Percentiles rank a stretch among this genome's conserved stretches.
phyloP scores from a whole-genome alignment of 2,888 invertebrate genomes.

The Palloptera scutellata region DNA sequence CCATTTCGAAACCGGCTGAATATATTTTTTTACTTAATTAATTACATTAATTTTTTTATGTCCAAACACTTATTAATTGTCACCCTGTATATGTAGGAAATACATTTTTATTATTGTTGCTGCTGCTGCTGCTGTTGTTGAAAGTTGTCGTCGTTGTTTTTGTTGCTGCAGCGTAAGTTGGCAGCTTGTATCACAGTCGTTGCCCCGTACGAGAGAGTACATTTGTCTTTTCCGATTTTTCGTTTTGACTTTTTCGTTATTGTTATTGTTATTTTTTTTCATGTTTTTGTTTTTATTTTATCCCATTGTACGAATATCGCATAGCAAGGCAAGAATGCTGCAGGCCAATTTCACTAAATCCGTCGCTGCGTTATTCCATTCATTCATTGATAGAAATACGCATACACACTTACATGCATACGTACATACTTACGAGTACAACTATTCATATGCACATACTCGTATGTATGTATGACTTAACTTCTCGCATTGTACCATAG shows the following conservation, averaged over 20 bases:
- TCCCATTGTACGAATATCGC: too few relatives aligned
- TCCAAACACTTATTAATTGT: too few relatives aligned
- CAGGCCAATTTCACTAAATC: slow-evolving; percentile 7
- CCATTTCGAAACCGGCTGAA: too few relatives aligned
- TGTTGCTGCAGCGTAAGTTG: slow-evolving; percentile 27
- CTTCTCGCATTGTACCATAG: too few relatives aligned
- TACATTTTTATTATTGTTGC: not conserved
- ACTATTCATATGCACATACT: slow-evolving; percentile 34
- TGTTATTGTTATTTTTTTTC: slow-evolving; percentile 12
- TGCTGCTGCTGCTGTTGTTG: too few relatives aligned
- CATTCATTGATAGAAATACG: slow-evolving; percentile 44
- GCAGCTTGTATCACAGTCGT: slow-evolving; percentile 22
- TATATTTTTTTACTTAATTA: too few relatives aligned
- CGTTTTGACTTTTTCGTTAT: not conserved
- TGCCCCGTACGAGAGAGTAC: too few relatives aligned
- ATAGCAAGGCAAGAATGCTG: too few relatives aligned
- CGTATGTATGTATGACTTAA: not conserved
- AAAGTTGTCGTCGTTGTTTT: not conserved
- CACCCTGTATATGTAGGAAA: too few relatives aligned
- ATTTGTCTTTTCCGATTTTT: too few relatives aligned
- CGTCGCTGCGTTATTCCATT: slow-evolving; percentile 10
- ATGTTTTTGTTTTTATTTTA: not conserved
- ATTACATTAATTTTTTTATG: too few relatives aligned
- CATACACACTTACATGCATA: slow-evolving; percentile 32
- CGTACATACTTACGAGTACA: too few relatives aligned